Percentiles rank a stretch among this genome's conserved stretches.
Evolutionary conservation across 2,113 vertebrate species (phyloP).

Genomic region (Sebastes fasciatus): DNA sequence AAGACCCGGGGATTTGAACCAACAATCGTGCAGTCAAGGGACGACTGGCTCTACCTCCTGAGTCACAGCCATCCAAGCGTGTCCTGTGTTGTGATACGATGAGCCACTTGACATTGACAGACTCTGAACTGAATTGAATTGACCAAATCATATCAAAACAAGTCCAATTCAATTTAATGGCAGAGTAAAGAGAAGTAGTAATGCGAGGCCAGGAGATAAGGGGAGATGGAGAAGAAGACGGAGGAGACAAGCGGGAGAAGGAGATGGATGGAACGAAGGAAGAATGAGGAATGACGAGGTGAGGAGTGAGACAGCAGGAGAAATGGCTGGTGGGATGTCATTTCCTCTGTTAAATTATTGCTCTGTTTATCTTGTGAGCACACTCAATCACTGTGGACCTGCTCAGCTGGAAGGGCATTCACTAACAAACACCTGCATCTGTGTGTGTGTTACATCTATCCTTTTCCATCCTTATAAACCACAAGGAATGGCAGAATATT

Average conservation of each 20-base stretch:
- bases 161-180: slow-evolving; percentile 19
- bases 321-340: slow-evolving; percentile 57
- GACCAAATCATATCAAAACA: slow-evolving; percentile 33
- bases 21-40: not conserved
- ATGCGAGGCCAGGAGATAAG: not conserved
- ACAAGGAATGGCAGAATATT: too few species aligned
- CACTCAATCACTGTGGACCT: slow-evolving; percentile 59
- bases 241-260: not conserved
- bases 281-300: slow-evolving; percentile 27
- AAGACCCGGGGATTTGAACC: not conserved
- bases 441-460: not conserved
- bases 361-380: slow-evolving; percentile 63
- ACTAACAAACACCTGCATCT: slow-evolving; percentile 26
- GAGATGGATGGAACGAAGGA: slow-evolving; percentile 44
- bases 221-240: not conserved
- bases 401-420: slow-evolving; percentile 33
- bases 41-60: not conserved
- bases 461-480: too few species aligned
- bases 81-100: not conserved
- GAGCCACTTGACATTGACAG: not conserved
- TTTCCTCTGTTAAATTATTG: slow-evolving; percentile 67
- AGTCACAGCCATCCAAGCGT: not conserved
- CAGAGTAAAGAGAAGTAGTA: not conserved
- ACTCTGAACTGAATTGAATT: slow-evolving; percentile 3
- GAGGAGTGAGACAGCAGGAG: slow-evolving; percentile 52